A percentile compares a stretch with the other conserved stretches of the same genome.
Evolutionary conservation across 2,888 invertebrate species (phyloP).

Genomic region (Metacarcinus magister): DNA sequence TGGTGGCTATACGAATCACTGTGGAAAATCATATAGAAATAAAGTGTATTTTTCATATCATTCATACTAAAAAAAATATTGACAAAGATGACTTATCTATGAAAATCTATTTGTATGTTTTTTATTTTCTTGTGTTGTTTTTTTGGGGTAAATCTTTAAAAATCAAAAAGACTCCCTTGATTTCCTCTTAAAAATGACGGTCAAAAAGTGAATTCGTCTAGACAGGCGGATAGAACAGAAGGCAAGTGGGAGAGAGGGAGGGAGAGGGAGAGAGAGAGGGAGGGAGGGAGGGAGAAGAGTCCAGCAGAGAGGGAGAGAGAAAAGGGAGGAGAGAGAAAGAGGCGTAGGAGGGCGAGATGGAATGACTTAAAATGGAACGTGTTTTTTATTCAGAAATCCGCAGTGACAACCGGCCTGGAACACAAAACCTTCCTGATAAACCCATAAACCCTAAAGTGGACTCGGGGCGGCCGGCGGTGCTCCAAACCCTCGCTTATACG

Average conservation of each 20-base stretch:
- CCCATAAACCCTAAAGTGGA: slow-evolving; percentile 71
- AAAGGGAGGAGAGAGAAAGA: slow-evolving; percentile 12
- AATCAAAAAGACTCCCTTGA: neutral
- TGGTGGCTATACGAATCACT: no score
- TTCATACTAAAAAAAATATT: no score
- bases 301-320: neutral
- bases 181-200: neutral
- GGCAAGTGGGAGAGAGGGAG: slow-evolving; percentile 4
- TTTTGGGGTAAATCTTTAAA: slow-evolving; percentile 43
- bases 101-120: neutral
- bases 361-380: slow-evolving; percentile 59
- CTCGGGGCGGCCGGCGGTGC: slow-evolving; percentile 20
- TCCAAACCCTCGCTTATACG: slow-evolving; percentile 32
- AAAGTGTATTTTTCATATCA: neutral
- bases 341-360: slow-evolving; percentile 53
- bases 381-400: slow-evolving; percentile 69
- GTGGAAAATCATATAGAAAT: neutral
- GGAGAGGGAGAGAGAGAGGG: neutral
- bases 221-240: slow-evolving; percentile 41
- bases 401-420: slow-evolving; percentile 77
- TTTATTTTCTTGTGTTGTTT: neutral
- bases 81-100: neutral
- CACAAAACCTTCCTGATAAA: slow-evolving; percentile 72
- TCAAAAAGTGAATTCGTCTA: slow-evolving; percentile 47
- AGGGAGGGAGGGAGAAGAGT: slow-evolving; percentile 9